Base-by-base conservation (phyloP, 2,888 invertebrate species). In the Desoria tigrina region DNA sequence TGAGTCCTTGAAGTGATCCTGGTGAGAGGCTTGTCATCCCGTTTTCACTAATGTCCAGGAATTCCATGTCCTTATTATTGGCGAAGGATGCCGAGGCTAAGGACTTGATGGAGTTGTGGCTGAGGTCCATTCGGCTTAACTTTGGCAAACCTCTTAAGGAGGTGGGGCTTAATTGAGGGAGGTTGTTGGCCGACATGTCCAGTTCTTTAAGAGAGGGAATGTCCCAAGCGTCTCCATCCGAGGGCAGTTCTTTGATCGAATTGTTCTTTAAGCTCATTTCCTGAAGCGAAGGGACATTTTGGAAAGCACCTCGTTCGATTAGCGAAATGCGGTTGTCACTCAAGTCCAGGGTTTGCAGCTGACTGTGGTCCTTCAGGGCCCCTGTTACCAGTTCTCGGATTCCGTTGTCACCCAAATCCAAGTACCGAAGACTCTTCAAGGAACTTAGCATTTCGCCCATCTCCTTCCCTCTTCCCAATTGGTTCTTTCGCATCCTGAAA, bases 221-320 rank as follows among this genome's bases (percentile, higher is more conserved):
- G 42, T 72, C 70, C 73, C 73, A 75, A 1, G 69, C 61, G 18
- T 72, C 64, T 2, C 65, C 68, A 24, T 73, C 72, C 23, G 72
- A 32, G 9, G 74, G 81, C 58, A 87, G 82, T 78, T 90, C 88
- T 1, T 86, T 85, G 28, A 94, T 80, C 1, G 91, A 91, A 79
- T 94, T 94, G 77, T 93, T 92, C 73, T 87, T 86, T 66, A 94
- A 82, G 75, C 91, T 86, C 39, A 94, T 82, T 78, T 92, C 92
- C 74, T 92, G 83, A 42, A 94, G 80, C 0, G 91, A 89, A 0
- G 90, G 90, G 88, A 94, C 89, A 18, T 89, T 89, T 78, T 87
- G 86, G 78, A 94, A 88, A 0, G 92, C 89, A 78, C 92, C 90
- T 42, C 88, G 83, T 76, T 90, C 89, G 63, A 93, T 86, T 57